Evolutionary conservation across 2,888 invertebrate species (phyloP), one percentile per base, ranked within the genome.

Genomic region (Monoplex corrugatus): DNA sequence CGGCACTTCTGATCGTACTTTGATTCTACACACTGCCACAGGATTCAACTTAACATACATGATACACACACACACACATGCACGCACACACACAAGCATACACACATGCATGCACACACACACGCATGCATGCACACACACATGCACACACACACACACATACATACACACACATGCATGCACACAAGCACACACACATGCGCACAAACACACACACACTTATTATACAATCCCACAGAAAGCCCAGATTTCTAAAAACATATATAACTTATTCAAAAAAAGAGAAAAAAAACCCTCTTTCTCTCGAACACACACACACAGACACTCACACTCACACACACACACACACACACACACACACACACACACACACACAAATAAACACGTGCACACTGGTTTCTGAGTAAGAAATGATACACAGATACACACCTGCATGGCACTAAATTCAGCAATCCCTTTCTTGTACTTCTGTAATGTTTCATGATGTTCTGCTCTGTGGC

Each of bases 381-480:
- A n/a, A n/a, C 8, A 68, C 50, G 50, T 50, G 28, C 28, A 28
- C 57, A 57, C 57, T 57, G 57, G 28, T 57, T 23, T 23, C 16
- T 57, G 35, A 1, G 35, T 43, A 0, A 78, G 1, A 43, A 28
- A 2, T 43, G 28, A 72, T 13, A 44, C 10, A 68, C 35, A 32
- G 87, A 35, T 16, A 13, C 90, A 68, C 92, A 96, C 96, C 92
- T 95, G 93, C 96, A 97, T 97, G 84, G 97, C 98, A 72, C 97
- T 97, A 96, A 98, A 98, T 87, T 97, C 97, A 0, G 97, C 97
- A 16, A 98, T 96, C 5, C 97, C 97, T 91, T 97, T 97, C 8
- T 93, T 97, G 94, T 97, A 98, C 6, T 97, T 96, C 92, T 97
- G 97, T 44, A 98, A 95, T 5, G 97, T 97, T 84, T 97, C 97